Evolutionary conservation across 2,113 vertebrate species (phyloP), one percentile per base, ranked within the genome.

Genomic region (Oenanthe oenanthe): DNA sequence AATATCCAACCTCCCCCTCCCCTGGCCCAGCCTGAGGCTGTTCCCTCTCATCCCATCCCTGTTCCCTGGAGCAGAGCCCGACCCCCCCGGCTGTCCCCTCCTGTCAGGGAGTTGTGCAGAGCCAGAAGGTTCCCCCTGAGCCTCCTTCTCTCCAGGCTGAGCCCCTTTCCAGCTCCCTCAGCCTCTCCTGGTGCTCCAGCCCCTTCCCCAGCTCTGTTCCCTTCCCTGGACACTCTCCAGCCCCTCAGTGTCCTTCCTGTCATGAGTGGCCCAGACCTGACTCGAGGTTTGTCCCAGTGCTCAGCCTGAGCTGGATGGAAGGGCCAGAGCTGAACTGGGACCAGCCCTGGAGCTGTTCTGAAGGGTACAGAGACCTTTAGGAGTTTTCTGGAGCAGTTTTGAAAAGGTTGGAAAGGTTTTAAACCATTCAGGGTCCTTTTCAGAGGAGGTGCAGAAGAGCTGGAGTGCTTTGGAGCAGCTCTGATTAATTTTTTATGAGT

Each of bases 1-100:
- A 43, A 10, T 13, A 51, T 20, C 6, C 5, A 45, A 14, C 1
- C 28, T 53, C 0, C 38, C 1, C 38, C 32, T 66, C 10, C 15
- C 26, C 53, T 72, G 43, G 43, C 6, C 0, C 48, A 40, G 0
- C 42, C 0, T 18, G 58, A 9, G 25, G 48, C 42, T 0, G 0
- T 50, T 65, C 0, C 43, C 36, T 0, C 34, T 32, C 0, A 0
- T 79, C 67, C 58, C 50, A 26, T 57, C 43, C 50, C 50, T 50
- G 50, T 57, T 43, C 34, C 50, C 66, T 43, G 67, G 31, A 72
- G 58, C 75, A 88, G 14, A 88, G 26, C 43, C 58, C 1, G 1
- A 62, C 2, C 5, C 15, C 36, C 16, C 18, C 18, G 1, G 34
- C 50, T 50, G 36, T 20, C 11, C 43, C 43, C 67, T 73, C 43